Conservation (phyloP, 1,140 invertebrate genomes). For the Drosophila repleta region DNA sequence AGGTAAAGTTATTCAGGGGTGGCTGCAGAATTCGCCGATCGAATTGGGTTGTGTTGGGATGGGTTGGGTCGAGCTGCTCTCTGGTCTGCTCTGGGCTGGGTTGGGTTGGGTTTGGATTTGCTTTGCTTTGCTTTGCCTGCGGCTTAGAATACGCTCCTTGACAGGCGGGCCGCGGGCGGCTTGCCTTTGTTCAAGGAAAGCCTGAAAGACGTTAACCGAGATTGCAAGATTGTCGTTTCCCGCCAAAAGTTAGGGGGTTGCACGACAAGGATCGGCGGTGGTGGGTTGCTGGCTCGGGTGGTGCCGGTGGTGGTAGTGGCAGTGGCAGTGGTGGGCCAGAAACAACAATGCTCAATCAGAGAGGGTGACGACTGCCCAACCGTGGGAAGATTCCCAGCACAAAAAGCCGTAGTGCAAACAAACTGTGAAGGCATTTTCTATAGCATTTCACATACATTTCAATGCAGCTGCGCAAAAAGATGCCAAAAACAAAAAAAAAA, state of each 20-base stretch:
- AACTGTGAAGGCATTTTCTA: slow-evolving; percentile 34
- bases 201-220: slow-evolving; percentile 58
- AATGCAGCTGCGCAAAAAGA: slow-evolving; percentile 68
- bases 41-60: slow-evolving; percentile 3
- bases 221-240: slow-evolving; percentile 54
- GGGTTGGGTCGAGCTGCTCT: slow-evolving; percentile 12
- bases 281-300: slow-evolving; percentile 68
- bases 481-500: slow-evolving; percentile 26
- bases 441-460: slow-evolving; percentile 61
- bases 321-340: slow-evolving; percentile 46
- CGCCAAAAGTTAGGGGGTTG: slow-evolving; percentile 82
- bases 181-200: slow-evolving; percentile 49
- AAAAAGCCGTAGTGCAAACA: slow-evolving; percentile 37
- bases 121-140: too few species aligned
- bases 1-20: slow-evolving; percentile 54
- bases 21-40: slow-evolving; percentile 9
- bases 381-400: slow-evolving; percentile 79
- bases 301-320: slow-evolving; percentile 47
- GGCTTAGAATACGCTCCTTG: slow-evolving; percentile 32
- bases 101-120: slow-evolving; percentile 12
- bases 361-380: slow-evolving; percentile 69
- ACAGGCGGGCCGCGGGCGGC: slow-evolving; percentile 43
- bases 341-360: slow-evolving; percentile 49
- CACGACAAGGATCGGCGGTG: slow-evolving; percentile 52
- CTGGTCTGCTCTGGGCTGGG: slow-evolving; percentile 6